These are phyloP conservation scores for Acanthaster planci DNA, from an alignment of 35 echinoderm and acorn worm genomes.

Conservation along the genomic window DNA sequence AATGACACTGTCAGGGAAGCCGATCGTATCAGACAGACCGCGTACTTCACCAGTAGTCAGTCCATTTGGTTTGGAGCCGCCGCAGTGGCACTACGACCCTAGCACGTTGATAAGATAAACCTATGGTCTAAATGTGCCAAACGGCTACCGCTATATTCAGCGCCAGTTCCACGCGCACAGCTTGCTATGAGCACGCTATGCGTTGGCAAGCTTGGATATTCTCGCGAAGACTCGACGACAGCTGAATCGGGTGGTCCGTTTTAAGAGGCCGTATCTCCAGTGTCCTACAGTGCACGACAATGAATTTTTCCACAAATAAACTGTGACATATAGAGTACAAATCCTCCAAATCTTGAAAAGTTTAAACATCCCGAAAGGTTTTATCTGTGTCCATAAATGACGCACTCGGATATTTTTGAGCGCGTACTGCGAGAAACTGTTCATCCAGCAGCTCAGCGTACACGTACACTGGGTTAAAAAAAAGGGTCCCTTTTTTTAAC, in stretches of 20 bases:
- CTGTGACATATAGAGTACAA: background rate
- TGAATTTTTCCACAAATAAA: background rate
- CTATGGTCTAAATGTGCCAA: slow-evolving; percentile 28
- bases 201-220: background rate
- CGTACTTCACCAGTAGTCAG: too few relatives aligned
- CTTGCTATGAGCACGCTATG: background rate
- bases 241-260: background rate
- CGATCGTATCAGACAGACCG: too few relatives aligned
- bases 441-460: background rate
- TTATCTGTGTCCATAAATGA: slow-evolving; percentile 16
- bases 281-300: background rate
- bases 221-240: background rate
- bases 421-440: background rate
- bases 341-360: background rate
- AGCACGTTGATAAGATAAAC: background rate
- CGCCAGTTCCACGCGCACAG: background rate
- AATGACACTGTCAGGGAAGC: too few relatives aligned
- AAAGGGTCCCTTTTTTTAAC: slow-evolving; percentile 15
- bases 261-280: background rate
- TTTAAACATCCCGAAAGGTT: background rate
- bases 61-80: background rate
- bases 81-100: background rate
- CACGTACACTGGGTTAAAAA: background rate
- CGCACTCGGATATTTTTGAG: slow-evolving; percentile 10
- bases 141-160: slow-evolving; percentile 17